These are phyloP conservation scores for Lateolabrax maculatus DNA, from an alignment of 2,797 vertebrate species.

Conservation along the genomic window DNA sequence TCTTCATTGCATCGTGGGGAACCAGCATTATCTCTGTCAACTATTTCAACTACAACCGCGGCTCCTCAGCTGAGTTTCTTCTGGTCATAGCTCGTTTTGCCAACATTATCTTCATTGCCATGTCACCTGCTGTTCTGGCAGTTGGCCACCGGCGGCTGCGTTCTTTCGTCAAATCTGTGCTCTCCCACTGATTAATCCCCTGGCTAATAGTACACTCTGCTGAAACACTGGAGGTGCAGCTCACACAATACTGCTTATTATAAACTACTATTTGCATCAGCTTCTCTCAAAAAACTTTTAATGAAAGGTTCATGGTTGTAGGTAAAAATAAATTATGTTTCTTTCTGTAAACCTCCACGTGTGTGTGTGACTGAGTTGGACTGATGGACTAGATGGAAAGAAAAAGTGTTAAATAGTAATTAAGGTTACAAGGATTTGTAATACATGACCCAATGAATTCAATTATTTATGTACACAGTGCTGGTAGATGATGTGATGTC, in stretches of 20 bases:
- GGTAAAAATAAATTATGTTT: neutral
- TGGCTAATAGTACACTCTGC: neutral
- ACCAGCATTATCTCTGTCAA: slow-evolving; percentile 87
- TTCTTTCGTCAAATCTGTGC: slow-evolving; percentile 74
- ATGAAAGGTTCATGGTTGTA: neutral
- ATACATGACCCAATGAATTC: neutral
- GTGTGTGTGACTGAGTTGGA: neutral
- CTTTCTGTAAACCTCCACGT: neutral
- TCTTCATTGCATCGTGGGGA: slow-evolving; percentile 88
- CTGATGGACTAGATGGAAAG: neutral
- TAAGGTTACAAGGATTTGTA: neutral
- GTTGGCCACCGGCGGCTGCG: slow-evolving; percentile 84
- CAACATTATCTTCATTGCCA: slow-evolving; percentile 84
- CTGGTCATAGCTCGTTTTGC: slow-evolving; percentile 85
- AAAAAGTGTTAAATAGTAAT: neutral
- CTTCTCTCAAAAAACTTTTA: neutral
- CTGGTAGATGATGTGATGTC: neutral
- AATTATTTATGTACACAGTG: neutral
- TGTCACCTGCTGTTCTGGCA: slow-evolving; percentile 85
- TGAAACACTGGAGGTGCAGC: neutral
- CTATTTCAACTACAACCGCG: slow-evolving; percentile 87
- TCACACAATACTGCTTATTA: slow-evolving; percentile 6
- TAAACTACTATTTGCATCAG: neutral
- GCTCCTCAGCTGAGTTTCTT: slow-evolving; percentile 73
- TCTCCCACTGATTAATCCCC: slow-evolving; percentile 58